These are phyloP conservation scores for Tor tambroides DNA, from an alignment of 2,113 vertebrate species.

Conservation along the genomic window DNA sequence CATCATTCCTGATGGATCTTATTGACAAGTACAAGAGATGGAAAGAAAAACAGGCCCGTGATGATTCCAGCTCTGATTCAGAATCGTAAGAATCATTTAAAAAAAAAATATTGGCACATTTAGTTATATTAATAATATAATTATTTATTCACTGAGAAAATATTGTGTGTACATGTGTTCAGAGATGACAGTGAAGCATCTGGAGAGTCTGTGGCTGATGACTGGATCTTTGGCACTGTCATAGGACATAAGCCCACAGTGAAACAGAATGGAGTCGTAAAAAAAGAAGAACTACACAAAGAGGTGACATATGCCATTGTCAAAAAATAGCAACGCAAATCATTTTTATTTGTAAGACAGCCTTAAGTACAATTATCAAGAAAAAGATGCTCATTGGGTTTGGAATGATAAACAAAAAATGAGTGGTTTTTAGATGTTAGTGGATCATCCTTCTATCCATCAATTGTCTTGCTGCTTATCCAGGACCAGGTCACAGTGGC, in stretches of 20 bases:
- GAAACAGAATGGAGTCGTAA: slow-evolving; percentile 82
- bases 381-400: neutral
- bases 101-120: neutral
- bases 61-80: slow-evolving; percentile 88
- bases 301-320: slow-evolving; percentile 61
- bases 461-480: too few species aligned
- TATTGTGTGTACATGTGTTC: slow-evolving; percentile 47
- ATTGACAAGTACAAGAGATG: slow-evolving; percentile 95
- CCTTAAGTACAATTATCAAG: neutral
- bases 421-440: neutral
- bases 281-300: slow-evolving; percentile 73
- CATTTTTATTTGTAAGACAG: neutral
- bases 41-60: slow-evolving; percentile 88
- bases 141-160: neutral
- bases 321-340: neutral
- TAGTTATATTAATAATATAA: neutral
- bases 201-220: slow-evolving; percentile 76
- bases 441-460: too few species aligned
- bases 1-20: slow-evolving; percentile 92
- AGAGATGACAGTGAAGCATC: slow-evolving; percentile 89
- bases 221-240: slow-evolving; percentile 92
- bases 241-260: slow-evolving; percentile 83
- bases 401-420: neutral
- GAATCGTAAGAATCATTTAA: slow-evolving; percentile 88
- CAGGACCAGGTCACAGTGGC: too few species aligned